A percentile compares a stretch with the other conserved stretches of the same genome.
Evolutionary conservation across 2,113 vertebrate species (phyloP).

Genomic region (Mola mola): DNA sequence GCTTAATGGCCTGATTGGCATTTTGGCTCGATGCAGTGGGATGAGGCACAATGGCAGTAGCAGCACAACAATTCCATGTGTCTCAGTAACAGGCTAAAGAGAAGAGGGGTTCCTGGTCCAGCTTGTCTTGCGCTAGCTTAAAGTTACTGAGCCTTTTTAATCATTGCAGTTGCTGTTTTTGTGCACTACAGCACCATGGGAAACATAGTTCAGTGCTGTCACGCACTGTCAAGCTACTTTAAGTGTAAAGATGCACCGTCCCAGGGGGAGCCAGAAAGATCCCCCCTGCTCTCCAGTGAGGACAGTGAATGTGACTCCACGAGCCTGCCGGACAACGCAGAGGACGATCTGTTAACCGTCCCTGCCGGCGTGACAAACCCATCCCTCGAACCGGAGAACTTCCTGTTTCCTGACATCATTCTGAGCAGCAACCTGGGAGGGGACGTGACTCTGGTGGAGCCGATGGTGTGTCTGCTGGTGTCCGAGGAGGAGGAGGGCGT

Average conservation of each 20-base stretch:
- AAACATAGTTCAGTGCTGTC: conserved; percentile 79
- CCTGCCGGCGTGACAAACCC: conserved; percentile 38
- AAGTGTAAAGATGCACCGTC: conserved; percentile 29
- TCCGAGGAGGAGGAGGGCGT: conserved; percentile 64
- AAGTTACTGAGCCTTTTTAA: no score
- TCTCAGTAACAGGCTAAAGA: no score
- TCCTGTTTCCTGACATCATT: conserved; percentile 80
- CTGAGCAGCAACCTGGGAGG: conserved; percentile 75
- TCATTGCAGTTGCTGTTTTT: conserved; percentile 14
- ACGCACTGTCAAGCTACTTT: conserved; percentile 54
- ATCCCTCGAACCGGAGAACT: conserved; percentile 70
- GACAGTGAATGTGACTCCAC: conserved; percentile 53
- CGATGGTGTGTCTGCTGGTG: conserved; percentile 75
- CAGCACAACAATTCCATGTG: no score
- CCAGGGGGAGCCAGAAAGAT: conserved; percentile 52
- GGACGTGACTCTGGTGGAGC: conserved; percentile 67
- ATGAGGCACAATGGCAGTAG: no score
- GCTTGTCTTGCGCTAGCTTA: no score
- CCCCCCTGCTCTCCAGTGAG: conserved; percentile 72
- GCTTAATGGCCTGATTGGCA: neutral
- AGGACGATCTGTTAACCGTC: conserved; percentile 44
- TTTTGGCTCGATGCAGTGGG: neutral
- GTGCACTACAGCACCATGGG: conserved; percentile 69
- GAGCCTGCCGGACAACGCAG: conserved; percentile 40
- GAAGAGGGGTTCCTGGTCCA: no score